phyloP scores from a whole-genome alignment of 2,797 vertebrate species.

The Sebastes melanostomus region DNA sequence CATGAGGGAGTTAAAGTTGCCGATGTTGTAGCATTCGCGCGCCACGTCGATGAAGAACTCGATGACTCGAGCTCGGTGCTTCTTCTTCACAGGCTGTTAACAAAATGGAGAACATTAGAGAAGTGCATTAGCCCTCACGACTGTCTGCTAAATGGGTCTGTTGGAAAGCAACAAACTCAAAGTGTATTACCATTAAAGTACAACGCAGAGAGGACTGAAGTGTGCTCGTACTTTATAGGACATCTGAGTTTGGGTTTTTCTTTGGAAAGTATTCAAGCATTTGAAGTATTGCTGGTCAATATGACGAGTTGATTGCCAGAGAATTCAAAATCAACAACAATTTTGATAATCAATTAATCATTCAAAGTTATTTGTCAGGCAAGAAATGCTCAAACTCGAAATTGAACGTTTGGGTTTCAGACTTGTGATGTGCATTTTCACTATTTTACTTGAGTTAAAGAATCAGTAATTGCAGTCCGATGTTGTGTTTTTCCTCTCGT shows the following conservation, averaged over 20 bases:
- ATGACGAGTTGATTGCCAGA: not conserved
- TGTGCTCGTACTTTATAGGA: not conserved
- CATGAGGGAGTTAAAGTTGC: constrained; percentile 98
- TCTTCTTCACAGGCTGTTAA: constrained; percentile 91
- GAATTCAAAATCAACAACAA: not conserved
- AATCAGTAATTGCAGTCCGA: not conserved
- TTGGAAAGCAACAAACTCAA: not conserved
- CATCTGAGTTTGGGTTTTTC: too few species aligned
- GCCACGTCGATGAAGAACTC: constrained; percentile 97
- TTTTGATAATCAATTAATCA: not conserved
- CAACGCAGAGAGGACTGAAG: not conserved
- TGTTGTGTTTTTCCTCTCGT: not conserved
- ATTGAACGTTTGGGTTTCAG: not conserved
- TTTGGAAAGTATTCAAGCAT: too few species aligned
- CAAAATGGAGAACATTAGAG: not conserved
- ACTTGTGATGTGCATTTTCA: not conserved
- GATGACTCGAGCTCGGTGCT: constrained; percentile 90
- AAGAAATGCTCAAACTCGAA: not conserved
- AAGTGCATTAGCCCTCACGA: not conserved
- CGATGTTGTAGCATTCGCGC: constrained; percentile 95
- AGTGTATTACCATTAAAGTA: not conserved
- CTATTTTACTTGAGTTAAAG: not conserved
- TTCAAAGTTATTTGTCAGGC: not conserved
- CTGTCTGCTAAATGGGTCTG: not conserved
- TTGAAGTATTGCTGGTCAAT: too few species aligned